A percentile compares a stretch with the other conserved stretches of the same genome.
phyloP scores from a whole-genome alignment of 2,888 invertebrate species.

The Erebia aethiops region DNA sequence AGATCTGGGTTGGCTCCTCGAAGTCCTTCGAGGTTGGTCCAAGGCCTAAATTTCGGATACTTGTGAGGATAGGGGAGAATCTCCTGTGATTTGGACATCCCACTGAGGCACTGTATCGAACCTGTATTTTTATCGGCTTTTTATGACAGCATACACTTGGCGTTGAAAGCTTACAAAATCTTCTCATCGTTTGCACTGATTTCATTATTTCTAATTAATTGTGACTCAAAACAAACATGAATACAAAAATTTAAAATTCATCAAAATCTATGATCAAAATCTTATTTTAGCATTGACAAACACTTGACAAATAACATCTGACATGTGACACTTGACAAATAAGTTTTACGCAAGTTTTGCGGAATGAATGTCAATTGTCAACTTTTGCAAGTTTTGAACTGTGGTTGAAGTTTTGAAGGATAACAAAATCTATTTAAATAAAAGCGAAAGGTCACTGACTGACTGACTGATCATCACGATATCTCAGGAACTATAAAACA shows the following conservation, averaged over 20 bases:
- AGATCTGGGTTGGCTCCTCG: conserved; percentile 62
- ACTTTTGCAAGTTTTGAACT: too few relatives aligned
- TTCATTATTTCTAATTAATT: conserved; percentile 56
- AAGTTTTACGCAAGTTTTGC: conserved; percentile 2
- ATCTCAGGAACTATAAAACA: too few relatives aligned
- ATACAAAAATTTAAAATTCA: conserved; percentile 34
- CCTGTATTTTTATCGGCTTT: conserved; percentile 54
- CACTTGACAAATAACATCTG: conserved; percentile 3
- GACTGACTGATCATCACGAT: too few relatives aligned
- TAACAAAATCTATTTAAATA: too few relatives aligned
- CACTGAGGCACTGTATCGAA: conserved; percentile 63
- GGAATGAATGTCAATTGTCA: conserved; percentile 1
- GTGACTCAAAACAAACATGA: conserved; percentile 35
- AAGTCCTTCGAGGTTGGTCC: conserved; percentile 77
- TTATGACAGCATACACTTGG: conserved; percentile 53
- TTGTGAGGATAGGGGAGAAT: conserved; percentile 52
- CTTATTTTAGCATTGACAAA: conserved; percentile 11
- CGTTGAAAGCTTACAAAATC: conserved; percentile 49
- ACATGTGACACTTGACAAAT: not conserved
- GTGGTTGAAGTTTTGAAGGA: too few relatives aligned
- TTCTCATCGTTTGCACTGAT: conserved; percentile 55
- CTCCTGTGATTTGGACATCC: conserved; percentile 52
- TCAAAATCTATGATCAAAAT: not conserved
- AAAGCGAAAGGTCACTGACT: too few relatives aligned
- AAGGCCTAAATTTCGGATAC: conserved; percentile 65